Conservation (phyloP, 92 coral and sea anemone species). For the Galaxea fascicularis region DNA sequence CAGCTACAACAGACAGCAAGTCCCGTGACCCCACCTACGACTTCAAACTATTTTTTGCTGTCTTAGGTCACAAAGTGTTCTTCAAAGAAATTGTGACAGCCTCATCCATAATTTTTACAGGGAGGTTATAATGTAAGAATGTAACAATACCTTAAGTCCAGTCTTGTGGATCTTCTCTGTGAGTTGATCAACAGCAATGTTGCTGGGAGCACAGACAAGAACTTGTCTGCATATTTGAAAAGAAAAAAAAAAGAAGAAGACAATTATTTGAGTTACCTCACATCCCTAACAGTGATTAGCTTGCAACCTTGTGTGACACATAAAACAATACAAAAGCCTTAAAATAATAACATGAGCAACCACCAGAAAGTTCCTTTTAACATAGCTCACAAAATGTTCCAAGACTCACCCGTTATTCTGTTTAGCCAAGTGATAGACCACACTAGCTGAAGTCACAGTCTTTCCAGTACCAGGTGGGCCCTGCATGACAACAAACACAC, state of each 20-base stretch:
- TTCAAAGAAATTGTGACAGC: too few species aligned
- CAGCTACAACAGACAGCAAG: too few species aligned
- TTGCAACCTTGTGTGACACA: background rate
- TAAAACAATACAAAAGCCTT: too few species aligned
- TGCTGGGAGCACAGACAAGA: slow-evolving; percentile 98
- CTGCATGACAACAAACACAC: slow-evolving; percentile 36
- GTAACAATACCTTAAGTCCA: slow-evolving; percentile 81
- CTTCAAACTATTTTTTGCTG: too few species aligned
- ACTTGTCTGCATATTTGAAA: slow-evolving; percentile 76
- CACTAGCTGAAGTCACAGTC: slow-evolving; percentile 97
- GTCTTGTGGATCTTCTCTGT: slow-evolving; percentile 99
- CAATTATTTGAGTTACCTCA: too few species aligned
- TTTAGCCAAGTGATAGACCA: slow-evolving; percentile 93
- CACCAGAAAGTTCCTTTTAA: background rate
- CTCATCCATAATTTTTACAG: too few species aligned
- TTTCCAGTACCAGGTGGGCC: slow-evolving; percentile 99
- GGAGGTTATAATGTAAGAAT: background rate
- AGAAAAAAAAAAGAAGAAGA: background rate
- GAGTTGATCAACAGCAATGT: slow-evolving; percentile 98
- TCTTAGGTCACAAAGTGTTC: too few species aligned
- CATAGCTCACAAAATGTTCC: background rate
- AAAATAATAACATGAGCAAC: background rate
- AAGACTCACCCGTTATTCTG: slow-evolving; percentile 95
- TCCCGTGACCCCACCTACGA: too few species aligned
- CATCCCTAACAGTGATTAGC: background rate